Percentiles rank a stretch among this genome's conserved stretches.
Evolutionary conservation across 2,888 invertebrate genomes (phyloP).

Genomic region (Nomada hirtipes): DNA sequence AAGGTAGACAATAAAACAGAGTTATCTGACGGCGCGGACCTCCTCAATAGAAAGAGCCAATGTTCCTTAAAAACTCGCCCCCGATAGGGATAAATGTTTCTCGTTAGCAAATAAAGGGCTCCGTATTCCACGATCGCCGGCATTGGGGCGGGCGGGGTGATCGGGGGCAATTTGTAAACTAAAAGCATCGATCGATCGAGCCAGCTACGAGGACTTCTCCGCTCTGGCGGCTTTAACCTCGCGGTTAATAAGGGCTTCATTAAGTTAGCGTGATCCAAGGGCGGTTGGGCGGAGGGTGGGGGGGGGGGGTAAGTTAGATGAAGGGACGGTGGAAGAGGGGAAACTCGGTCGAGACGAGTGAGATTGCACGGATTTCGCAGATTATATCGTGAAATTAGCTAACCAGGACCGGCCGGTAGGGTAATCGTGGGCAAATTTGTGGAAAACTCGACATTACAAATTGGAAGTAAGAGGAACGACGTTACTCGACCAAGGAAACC

Average conservation of each 20-base stretch:
- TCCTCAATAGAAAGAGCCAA: not conserved
- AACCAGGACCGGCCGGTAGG: constrained; percentile 42
- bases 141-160: not conserved
- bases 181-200: constrained; percentile 59
- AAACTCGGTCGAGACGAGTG: constrained; percentile 52
- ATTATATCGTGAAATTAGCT: constrained; percentile 70
- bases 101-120: constrained; percentile 35
- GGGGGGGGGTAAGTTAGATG: not conserved
- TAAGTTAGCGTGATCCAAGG: constrained; percentile 67
- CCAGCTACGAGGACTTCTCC: constrained; percentile 50
- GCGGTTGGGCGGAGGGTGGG: not conserved
- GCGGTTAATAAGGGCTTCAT: constrained; percentile 74
- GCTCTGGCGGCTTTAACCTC: constrained; percentile 63
- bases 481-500: constrained; percentile 26
- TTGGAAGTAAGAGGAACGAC: constrained; percentile 61
- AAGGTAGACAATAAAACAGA: constrained; percentile 13
- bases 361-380: constrained; percentile 66
- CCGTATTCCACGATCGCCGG: constrained; percentile 5
- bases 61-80: constrained; percentile 42
- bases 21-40: constrained; percentile 12
- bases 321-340: constrained; percentile 10
- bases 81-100: constrained; percentile 43
- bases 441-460: constrained; percentile 62
- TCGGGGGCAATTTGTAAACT: constrained; percentile 43
- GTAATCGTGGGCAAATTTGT: constrained; percentile 67